Evolutionary conservation across 2,888 invertebrate species (phyloP).

Genomic region (Eilema griseolum): DNA sequence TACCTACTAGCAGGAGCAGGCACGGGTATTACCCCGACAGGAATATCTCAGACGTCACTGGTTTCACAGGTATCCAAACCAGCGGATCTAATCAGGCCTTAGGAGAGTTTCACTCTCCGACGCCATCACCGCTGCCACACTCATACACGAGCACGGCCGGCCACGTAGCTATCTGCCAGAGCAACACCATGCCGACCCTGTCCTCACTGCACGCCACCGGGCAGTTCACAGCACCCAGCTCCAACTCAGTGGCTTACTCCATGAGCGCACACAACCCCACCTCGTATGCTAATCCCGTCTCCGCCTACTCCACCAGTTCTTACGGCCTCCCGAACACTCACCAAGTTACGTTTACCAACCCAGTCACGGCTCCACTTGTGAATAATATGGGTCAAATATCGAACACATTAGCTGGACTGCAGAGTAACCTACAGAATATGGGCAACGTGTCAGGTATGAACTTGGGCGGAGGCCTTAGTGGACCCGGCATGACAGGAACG

Average conservation of each 20-base stretch:
- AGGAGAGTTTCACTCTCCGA: conserved; percentile 89
- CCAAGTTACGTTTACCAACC: conserved; percentile 85
- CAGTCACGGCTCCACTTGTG: conserved; percentile 81
- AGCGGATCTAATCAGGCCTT: conserved; percentile 91
- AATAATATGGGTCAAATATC: conserved; percentile 84
- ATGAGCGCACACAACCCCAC: conserved; percentile 84
- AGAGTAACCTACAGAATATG: conserved; percentile 81
- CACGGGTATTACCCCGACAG: conserved; percentile 26
- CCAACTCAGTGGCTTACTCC: conserved; percentile 83
- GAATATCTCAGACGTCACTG: conserved; percentile 29
- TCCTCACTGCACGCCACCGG: conserved; percentile 83
- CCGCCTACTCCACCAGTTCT: conserved; percentile 80
- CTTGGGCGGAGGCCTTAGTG: conserved; percentile 76
- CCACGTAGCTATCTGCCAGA: conserved; percentile 85
- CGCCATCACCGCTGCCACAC: conserved; percentile 87
- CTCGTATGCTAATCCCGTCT: conserved; percentile 84
- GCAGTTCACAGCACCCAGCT: conserved; percentile 81
- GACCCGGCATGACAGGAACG: conserved; percentile 81
- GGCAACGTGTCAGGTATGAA: conserved; percentile 77
- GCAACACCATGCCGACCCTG: conserved; percentile 89
- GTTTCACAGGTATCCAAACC: conserved; percentile 85
- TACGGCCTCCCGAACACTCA: conserved; percentile 82
- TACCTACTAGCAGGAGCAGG: conserved; percentile 26
- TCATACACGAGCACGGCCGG: conserved; percentile 82
- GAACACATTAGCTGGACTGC: conserved; percentile 81